Evolutionary conservation across 2,113 vertebrate genomes (phyloP).

Genomic region (Chaetops frenatus): DNA sequence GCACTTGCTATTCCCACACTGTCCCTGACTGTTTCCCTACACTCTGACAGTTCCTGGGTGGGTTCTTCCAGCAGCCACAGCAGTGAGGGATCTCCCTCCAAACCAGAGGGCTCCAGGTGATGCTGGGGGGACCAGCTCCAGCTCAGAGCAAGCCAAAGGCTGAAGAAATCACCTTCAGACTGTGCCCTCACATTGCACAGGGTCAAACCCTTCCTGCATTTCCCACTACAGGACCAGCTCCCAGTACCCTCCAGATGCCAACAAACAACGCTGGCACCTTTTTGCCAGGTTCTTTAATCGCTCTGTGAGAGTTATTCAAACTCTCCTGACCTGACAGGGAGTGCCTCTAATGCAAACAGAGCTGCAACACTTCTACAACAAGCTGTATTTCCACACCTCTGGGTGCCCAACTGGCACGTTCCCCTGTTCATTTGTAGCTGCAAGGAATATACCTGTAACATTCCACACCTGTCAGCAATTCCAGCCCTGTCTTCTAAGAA

Average conservation of each 20-base stretch:
- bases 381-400: not conserved
- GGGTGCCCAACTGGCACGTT: accelerated
- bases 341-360: not conserved
- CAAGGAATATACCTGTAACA: not conserved
- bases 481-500: not conserved
- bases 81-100: not conserved
- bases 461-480: not conserved
- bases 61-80: not conserved
- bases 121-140: not conserved
- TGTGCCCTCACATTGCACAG: accelerated
- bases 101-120: accelerated
- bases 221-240: not conserved
- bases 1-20: not conserved
- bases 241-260: not conserved
- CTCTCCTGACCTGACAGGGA: not conserved
- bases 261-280: accelerated
- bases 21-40: not conserved
- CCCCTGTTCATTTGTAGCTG: not conserved
- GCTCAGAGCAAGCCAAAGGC: not conserved
- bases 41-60: not conserved
- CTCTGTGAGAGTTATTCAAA: not conserved
- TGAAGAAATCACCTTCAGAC: not conserved
- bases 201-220: not conserved
- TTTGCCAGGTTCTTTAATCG: not conserved
- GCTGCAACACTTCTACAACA: not conserved